phyloP scores from a whole-genome alignment of 2,113 vertebrate species.

The Oostethus manadensis region DNA sequence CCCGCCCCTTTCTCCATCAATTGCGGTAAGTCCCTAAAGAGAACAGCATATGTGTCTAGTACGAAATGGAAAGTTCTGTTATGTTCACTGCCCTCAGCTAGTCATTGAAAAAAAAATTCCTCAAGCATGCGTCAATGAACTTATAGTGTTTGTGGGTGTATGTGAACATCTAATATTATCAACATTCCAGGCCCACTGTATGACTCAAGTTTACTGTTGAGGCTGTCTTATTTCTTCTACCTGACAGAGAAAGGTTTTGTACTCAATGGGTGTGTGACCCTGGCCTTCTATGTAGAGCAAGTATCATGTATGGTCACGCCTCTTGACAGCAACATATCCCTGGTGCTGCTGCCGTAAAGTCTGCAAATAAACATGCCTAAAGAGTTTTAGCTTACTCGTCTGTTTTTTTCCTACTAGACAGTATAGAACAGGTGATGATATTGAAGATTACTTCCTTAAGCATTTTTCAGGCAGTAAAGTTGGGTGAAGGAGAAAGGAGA shows the following conservation, averaged over 20 bases:
- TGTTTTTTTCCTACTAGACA: conserved; percentile 5
- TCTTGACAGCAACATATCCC: not conserved
- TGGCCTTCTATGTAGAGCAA: not conserved
- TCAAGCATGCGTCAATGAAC: not conserved
- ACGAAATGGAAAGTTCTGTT: conserved; percentile 9
- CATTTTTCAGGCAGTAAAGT: not conserved
- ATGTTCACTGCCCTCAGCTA: not conserved
- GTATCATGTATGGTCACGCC: conserved; percentile 14
- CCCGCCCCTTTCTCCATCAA: not conserved
- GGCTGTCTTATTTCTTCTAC: no score
- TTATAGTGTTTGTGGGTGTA: conserved; percentile 21
- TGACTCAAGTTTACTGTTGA: no score
- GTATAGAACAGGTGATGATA: conserved; percentile 17
- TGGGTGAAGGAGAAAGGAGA: not conserved
- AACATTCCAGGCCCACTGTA: no score
- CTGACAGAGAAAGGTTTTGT: no score
- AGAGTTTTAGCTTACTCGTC: not conserved
- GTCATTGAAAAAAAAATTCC: not conserved
- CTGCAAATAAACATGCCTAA: no score
- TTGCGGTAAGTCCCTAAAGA: not conserved
- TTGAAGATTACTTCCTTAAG: conserved; percentile 16
- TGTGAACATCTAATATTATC: conserved; percentile 15
- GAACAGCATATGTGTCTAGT: not conserved
- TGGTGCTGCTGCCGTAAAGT: not conserved
- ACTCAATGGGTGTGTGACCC: no score